Evolutionary conservation across 2,888 invertebrate species (phyloP), one percentile per base, ranked within the genome.

Genomic region (Ormia ochracea): DNA sequence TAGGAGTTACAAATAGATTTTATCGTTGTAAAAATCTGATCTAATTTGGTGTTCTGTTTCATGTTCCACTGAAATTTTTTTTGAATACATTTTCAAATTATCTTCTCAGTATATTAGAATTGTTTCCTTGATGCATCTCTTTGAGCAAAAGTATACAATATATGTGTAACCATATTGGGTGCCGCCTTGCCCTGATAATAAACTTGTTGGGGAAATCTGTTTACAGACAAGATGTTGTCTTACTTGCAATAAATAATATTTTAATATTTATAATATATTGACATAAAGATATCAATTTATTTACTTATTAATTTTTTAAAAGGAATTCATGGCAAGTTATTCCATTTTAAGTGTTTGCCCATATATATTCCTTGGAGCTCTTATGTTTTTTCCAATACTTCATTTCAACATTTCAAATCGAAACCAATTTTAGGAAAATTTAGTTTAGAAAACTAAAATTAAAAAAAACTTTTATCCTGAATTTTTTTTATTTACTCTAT

Each of bases 91-190:
- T 7, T 4, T 28, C 7, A 23, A 21, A 23, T n/a, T 6, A 9
- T 28, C n/a, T 54, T 31, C 31, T 4, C 2, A 14, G 21, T 66
- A 17, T 26, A 41, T 74, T 69, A 50, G 41, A 61, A 36, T 45
- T 48, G 9, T 38, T 12, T 28, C 72, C 76, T 80, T 76, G 80
- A 72, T 72, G 76, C 72, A 54, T 38, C 23, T 52, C 56, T 41
- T 45, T 80, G 80, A 76, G 72, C 76, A 72, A 72, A 72, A 48
- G 56, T 23, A 66, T 66, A 31, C 54, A 41, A 17, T 17, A 72
- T 72, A 76, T 76, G 70, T 76, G 23, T 5, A 63, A 28, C 79
- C 74, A 52, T 65, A 59, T 79, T 75, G 65, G 79, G 79, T 70
- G 48, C 80, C 80, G 76, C 41, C 80, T 41, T 36, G 36, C 5